Evolutionary conservation across 2,888 invertebrate genomes (phyloP), one percentile per base, ranked within the genome.

Genomic region (Chromoteleia sp.): DNA sequence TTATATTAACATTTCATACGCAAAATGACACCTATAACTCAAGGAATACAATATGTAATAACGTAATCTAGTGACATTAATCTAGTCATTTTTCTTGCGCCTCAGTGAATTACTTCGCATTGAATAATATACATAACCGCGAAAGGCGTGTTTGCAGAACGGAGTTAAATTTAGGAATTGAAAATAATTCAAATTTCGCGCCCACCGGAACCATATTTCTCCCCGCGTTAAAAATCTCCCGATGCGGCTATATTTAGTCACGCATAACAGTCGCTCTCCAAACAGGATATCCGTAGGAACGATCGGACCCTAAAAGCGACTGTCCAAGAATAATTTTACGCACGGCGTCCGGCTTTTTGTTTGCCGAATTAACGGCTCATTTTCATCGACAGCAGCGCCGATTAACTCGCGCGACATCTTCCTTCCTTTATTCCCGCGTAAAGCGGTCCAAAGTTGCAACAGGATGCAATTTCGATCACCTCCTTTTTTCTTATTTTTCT

Each of bases 271-370:
- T 56, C 29, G 29, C 43, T 79, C 54, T 67, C 59, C 73, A 79
- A 73, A 79, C 79, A 79, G 79, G 79, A 79, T 79, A 79, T 79
- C 73, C 79, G 73, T 14, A 25, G 48, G 39, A 73, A 36, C 43
- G 58, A 33, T 52, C 52, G 52, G 7, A 54, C 45, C 52, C 67
- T 17, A 63, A 70, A 61, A 12, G 10, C 12, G 14, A 0, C 41
- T 5, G 39, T 56, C 65, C 36, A 48, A 71, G 45, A 73, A 73
- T 79, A 79, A 67, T 41, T 50, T 77, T 30, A 76, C 68, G 17
- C 68, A 12, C 65, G 39, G 58, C 65, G 67, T 58, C 59, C 67
- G 56, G 52, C 45, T n/a, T 45, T 63, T 63, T 43, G 52, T 33
- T 39, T 29, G n/a, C 12, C 25, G 25, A 59, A 58, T 48, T 15